Base-by-base conservation (phyloP, 2,888 invertebrate genomes). In the Nasonia oneida region DNA sequence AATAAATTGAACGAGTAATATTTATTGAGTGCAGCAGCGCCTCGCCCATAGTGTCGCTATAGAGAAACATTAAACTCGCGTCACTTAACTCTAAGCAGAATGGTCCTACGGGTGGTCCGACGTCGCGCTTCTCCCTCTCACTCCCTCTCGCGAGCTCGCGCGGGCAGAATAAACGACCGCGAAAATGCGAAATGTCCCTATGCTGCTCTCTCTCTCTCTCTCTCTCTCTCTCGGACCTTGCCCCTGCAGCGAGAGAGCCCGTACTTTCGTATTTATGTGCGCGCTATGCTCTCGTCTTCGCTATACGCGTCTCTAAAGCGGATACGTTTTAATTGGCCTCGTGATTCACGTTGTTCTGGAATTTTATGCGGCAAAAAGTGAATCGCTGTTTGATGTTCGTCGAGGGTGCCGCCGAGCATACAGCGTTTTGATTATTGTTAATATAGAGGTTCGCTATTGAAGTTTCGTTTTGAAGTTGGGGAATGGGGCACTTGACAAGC, bases 1-100 rank as follows among this genome's bases (percentile, higher is more conserved):
- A 89, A 91, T 91, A 90, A 91, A 91, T 90, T 90, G 89, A 90
- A 89, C 89, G 88, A 86, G 89, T 88, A 89, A 91, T 91, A 91
- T 91, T 91, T 91, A 91, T 91, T 87, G 91, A 90, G 90, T 89
- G 89, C 88, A 87, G 89, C 88, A 87, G 67, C 84, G 77, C 37
- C 53, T 39, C 79, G 33, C 39, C 70, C 33, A 83, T 85, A 81
- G 84, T 83, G 85, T 86, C 85, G 86, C 90, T 86, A 29, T 29
- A 85, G 86, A 89, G 90, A 88, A 90, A 90, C 90, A 90, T 91
- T 91, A 90, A 91, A 89, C 90, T 90, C 89, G 88, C 88, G 89
- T 90, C 90, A 89, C 88, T 90, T 90, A 89, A 89, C 89, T 89
- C 88, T 89, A 90, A 89, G 87, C 87, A 84, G 84, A 82, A 80